These are phyloP conservation scores for Odontocolon sp. DNA, from an alignment of 2,888 invertebrate genomes.

Conservation along the genomic window DNA sequence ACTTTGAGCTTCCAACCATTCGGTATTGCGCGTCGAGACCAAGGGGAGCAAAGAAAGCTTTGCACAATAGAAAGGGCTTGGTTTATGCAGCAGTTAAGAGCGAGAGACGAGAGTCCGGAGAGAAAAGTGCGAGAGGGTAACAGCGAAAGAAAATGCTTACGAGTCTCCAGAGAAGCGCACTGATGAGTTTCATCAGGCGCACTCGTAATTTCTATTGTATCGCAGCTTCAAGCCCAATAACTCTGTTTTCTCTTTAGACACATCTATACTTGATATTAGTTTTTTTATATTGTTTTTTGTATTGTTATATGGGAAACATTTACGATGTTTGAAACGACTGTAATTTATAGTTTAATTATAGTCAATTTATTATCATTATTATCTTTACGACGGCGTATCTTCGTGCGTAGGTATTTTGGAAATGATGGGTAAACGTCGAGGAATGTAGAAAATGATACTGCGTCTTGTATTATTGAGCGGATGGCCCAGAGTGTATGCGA, in stretches of 20 bases:
- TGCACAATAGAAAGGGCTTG: conserved; percentile 39
- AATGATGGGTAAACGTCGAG: background rate
- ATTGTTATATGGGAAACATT: too few relatives aligned
- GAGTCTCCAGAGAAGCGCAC: conserved; percentile 1
- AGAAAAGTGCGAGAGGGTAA: background rate
- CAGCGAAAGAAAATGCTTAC: background rate
- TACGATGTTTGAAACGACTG: background rate
- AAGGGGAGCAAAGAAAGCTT: conserved; percentile 23
- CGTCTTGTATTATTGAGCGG: too few relatives aligned
- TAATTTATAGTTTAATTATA: too few relatives aligned
- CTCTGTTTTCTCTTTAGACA: background rate
- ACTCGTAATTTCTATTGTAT: conserved; percentile 25
- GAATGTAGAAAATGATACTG: background rate
- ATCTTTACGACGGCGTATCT: too few relatives aligned
- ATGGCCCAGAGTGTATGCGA: too few relatives aligned
- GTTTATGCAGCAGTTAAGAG: conserved; percentile 49
- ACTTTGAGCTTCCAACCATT: conserved; percentile 15
- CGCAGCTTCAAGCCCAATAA: background rate
- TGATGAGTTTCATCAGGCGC: conserved; percentile 24
- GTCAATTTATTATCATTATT: too few relatives aligned
- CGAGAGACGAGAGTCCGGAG: conserved; percentile 8
- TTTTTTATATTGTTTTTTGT: too few relatives aligned
- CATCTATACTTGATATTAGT: background rate
- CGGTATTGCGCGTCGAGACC: conserved; percentile 8
- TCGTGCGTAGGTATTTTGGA: too few relatives aligned